Evolutionary conservation across 1,140 invertebrate species (phyloP).

Genomic region (Bilobella aurantiaca): DNA sequence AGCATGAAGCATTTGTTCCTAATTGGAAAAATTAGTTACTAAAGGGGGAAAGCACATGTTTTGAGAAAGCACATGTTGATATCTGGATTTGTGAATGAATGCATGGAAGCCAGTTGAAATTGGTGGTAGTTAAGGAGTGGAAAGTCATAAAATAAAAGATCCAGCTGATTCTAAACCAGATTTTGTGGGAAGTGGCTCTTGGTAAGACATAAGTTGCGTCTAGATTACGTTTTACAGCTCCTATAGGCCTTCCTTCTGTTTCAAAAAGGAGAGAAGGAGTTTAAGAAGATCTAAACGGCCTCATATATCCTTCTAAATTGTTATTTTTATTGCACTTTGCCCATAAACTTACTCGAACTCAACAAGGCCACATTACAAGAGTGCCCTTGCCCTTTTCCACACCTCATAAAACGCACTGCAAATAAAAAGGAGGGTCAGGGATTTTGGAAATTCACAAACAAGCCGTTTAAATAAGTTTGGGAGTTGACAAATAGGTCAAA

Average conservation of each 20-base stretch:
- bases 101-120: too few species aligned
- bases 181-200: background rate
- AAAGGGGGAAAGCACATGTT: background rate
- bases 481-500: too few species aligned
- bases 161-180: constrained; percentile 1
- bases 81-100: background rate
- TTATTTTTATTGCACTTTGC: constrained; percentile 29
- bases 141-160: constrained; percentile 5
- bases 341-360: constrained; percentile 14
- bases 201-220: too few species aligned
- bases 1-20: background rate
- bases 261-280: constrained; percentile 1
- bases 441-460: too few species aligned
- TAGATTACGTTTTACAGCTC: background rate
- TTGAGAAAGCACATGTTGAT: background rate
- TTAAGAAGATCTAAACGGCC: constrained; percentile 21
- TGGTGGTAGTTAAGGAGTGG: background rate
- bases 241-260: background rate
- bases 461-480: too few species aligned
- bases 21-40: background rate
- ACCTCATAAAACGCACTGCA: background rate
- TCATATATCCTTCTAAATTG: constrained; percentile 31
- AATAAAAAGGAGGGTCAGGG: too few species aligned
- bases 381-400: background rate
- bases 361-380: too few species aligned